A percentile compares a stretch with the other conserved stretches of the same genome.
Conservation (phyloP, 2,113 vertebrate species). For the Dendrocopos noguchii region DNA sequence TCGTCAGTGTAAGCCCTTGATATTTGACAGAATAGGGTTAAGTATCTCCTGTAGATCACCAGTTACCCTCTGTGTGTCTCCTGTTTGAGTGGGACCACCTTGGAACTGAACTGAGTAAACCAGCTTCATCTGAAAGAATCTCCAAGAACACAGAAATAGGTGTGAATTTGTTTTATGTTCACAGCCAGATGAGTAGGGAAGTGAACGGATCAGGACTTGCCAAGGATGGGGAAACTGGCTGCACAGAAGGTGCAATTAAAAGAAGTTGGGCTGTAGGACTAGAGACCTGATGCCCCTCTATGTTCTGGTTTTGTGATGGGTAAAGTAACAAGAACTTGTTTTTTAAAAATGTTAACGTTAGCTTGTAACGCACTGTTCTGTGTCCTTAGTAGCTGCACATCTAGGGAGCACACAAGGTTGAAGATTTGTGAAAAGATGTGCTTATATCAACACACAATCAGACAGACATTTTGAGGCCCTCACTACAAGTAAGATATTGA, state of each 20-base stretch:
- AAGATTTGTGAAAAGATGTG: background rate
- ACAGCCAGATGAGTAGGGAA: background rate
- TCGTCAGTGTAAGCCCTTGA: background rate
- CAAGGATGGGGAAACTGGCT: background rate
- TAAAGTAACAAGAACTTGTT: background rate
- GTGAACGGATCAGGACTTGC: background rate
- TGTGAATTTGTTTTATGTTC: background rate
- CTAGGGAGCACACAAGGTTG: background rate
- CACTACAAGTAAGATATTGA: too few relatives aligned
- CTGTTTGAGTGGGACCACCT: background rate
- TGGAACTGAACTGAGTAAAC: background rate
- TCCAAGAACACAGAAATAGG: background rate
- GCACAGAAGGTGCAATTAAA: background rate
- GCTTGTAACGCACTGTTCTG: background rate
- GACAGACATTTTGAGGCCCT: too few relatives aligned
- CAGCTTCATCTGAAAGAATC: background rate
- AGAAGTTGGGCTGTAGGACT: background rate
- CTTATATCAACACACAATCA: background rate
- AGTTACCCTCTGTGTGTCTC: background rate
- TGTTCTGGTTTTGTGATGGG: background rate
- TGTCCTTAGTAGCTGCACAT: background rate
- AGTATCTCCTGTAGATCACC: background rate
- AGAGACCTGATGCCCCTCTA: background rate
- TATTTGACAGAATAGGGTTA: background rate
- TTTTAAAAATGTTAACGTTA: background rate